A percentile compares a stretch with the other conserved stretches of the same genome.
phyloP scores from a whole-genome alignment of 92 coral and sea anemone species.

The Siderastrea siderea region DNA sequence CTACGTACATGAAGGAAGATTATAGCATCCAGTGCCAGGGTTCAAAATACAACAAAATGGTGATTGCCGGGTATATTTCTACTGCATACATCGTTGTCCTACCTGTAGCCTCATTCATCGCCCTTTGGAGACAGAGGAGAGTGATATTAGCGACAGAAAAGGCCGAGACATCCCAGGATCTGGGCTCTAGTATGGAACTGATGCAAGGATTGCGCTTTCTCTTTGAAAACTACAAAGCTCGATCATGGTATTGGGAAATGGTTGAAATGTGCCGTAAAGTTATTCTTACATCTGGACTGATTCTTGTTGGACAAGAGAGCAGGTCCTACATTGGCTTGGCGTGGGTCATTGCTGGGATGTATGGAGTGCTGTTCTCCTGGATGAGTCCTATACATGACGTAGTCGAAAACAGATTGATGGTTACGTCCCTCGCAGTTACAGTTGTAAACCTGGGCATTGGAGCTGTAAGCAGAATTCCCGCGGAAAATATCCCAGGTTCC shows the following conservation, averaged over 20 bases:
- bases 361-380: too few relatives aligned
- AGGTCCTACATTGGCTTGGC: too few relatives aligned
- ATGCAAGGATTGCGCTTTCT: background rate
- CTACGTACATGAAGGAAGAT: background rate
- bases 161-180: background rate
- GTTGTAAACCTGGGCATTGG: background rate
- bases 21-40: background rate
- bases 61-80: background rate
- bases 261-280: conserved; percentile 24
- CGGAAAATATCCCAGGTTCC: background rate
- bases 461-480: too few relatives aligned
- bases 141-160: background rate
- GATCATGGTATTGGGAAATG: background rate
- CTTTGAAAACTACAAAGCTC: too few relatives aligned
- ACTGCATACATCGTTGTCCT: background rate
- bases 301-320: background rate
- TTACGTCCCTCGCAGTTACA: conserved; percentile 21
- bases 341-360: too few relatives aligned
- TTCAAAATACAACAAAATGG: background rate
- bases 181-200: background rate
- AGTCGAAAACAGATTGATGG: conserved; percentile 29
- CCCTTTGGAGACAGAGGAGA: background rate
- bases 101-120: background rate
- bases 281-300: conserved; percentile 5
- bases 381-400: conserved; percentile 10